Evolutionary conservation across 2,113 vertebrate species (phyloP).

Genomic region (Gallinago jamesoni): DNA sequence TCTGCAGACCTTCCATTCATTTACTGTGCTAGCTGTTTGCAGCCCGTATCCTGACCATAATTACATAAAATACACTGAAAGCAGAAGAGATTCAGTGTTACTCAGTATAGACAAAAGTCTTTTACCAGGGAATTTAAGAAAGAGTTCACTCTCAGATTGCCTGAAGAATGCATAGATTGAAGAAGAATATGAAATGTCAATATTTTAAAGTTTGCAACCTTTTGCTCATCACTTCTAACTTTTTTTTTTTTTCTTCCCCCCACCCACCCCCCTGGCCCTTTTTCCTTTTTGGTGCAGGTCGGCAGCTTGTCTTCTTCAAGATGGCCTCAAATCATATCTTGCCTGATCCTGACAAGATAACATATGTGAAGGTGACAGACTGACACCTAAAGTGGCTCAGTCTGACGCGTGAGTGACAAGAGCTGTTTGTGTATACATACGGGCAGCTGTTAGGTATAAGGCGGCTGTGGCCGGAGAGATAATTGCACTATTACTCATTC

Average conservation of each 20-base stretch:
- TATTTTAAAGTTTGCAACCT: background rate
- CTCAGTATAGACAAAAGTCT: background rate
- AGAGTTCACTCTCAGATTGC: background rate
- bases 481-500: slow-evolving; percentile 69
- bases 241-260: background rate
- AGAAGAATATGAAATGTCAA: background rate
- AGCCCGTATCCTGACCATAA: background rate
- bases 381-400: slow-evolving; percentile 48
- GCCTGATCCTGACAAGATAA: slow-evolving; percentile 77
- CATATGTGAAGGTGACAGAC: slow-evolving; percentile 77
- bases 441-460: slow-evolving; percentile 49
- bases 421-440: slow-evolving; percentile 51
- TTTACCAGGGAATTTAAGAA: background rate
- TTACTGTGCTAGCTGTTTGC: background rate
- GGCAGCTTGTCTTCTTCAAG: slow-evolving; percentile 89
- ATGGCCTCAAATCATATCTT: slow-evolving; percentile 77
- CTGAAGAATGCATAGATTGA: background rate
- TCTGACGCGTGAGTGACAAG: background rate
- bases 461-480: background rate
- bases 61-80: background rate
- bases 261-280: background rate
- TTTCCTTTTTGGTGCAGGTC: slow-evolving; percentile 72
- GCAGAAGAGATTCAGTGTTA: background rate
- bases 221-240: background rate
- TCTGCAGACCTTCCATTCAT: background rate